These are phyloP conservation scores for Oxycera nigricornis DNA, from an alignment of 2,888 invertebrate genomes.

Conservation along the genomic window DNA sequence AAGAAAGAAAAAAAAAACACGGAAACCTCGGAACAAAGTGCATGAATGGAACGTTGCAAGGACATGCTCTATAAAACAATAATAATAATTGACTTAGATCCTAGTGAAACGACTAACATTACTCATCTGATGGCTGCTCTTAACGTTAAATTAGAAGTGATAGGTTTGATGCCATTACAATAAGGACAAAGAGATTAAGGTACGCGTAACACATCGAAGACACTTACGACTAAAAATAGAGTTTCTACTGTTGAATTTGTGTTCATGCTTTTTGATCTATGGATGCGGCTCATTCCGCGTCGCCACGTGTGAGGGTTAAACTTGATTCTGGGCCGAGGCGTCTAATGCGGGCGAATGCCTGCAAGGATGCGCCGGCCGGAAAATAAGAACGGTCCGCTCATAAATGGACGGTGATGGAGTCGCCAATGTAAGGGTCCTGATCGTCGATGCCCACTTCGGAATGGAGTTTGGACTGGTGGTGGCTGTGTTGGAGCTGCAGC, in stretches of 20 bases:
- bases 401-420: slow-evolving; percentile 53
- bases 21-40: not conserved
- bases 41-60: not conserved
- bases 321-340: not conserved
- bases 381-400: slow-evolving; percentile 41
- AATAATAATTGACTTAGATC: slow-evolving; percentile 27
- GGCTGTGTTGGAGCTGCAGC: slow-evolving; percentile 46
- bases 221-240: slow-evolving; percentile 26
- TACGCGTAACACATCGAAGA: slow-evolving; percentile 45
- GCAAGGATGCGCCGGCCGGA: not conserved
- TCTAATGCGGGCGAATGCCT: slow-evolving; percentile 1
- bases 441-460: slow-evolving; percentile 50
- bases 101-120: slow-evolving; percentile 31
- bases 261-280: slow-evolving; percentile 5
- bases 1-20: slow-evolving; percentile 1
- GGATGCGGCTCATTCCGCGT: not conserved
- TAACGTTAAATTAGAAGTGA: slow-evolving; percentile 31
- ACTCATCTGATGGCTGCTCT: slow-evolving; percentile 37
- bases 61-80: not conserved
- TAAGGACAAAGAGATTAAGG: slow-evolving; percentile 43
- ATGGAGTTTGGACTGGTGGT: slow-evolving; percentile 47
- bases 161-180: slow-evolving; percentile 30
- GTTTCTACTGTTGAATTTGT: slow-evolving; percentile 27
- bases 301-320: not conserved
- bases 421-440: slow-evolving; percentile 51